Conservation (phyloP, 2,113 vertebrate species). For the Cebus imitator region DNA sequence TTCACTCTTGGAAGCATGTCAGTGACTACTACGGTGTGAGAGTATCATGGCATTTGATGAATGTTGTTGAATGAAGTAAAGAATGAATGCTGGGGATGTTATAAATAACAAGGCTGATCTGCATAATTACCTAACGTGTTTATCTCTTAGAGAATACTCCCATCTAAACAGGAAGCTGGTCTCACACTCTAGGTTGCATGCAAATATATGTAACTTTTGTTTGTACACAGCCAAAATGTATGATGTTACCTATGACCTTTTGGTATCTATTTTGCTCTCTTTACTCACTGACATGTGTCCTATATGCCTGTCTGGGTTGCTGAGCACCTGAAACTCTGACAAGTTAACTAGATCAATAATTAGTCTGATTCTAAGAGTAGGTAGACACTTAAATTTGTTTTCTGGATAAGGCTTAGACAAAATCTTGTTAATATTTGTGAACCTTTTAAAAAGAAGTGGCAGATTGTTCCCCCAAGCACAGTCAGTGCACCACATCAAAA, state of each 20-base stretch:
- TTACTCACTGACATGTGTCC: background rate
- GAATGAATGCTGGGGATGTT: background rate
- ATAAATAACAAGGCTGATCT: background rate
- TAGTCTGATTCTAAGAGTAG: background rate
- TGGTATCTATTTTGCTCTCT: background rate
- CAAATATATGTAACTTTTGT: background rate
- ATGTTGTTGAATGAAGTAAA: background rate
- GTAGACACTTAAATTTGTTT: background rate
- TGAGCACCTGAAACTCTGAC: background rate
- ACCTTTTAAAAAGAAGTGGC: background rate
- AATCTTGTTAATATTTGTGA: constrained; percentile 11
- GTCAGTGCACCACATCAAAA: background rate
- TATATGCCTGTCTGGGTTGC: background rate
- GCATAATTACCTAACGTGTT: background rate
- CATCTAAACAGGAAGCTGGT: background rate
- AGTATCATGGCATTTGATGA: background rate
- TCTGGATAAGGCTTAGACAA: background rate
- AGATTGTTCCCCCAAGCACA: background rate
- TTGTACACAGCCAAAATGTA: background rate
- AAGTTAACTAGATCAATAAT: background rate
- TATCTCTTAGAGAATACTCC: background rate
- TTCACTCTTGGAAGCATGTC: background rate
- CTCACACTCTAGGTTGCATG: background rate
- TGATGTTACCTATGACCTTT: background rate
- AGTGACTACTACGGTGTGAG: background rate